Conservation (phyloP, 2,888 invertebrate species). For the Nysson spinosus region DNA sequence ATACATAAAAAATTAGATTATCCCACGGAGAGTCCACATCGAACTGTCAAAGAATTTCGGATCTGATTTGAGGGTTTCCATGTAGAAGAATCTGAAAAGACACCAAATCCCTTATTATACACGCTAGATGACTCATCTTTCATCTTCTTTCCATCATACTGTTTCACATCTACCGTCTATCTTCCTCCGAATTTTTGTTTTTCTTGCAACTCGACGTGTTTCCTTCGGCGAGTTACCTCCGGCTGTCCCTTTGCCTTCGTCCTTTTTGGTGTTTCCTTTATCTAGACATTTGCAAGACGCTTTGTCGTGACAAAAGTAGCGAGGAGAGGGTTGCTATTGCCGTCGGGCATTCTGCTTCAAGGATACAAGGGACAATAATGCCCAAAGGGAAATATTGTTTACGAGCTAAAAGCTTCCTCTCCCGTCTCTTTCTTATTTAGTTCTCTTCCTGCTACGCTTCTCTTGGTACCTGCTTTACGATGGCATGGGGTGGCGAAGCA, state of each 20-base stretch:
- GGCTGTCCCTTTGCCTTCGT: neutral
- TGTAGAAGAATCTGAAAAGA: too few relatives aligned
- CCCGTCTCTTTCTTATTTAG: neutral
- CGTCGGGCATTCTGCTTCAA: too few relatives aligned
- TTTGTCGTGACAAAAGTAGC: slow-evolving; percentile 10
- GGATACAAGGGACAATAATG: slow-evolving; percentile 22
- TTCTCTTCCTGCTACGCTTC: neutral
- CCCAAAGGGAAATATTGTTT: slow-evolving; percentile 41
- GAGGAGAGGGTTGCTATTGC: neutral
- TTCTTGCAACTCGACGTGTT: neutral
- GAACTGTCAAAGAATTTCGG: too few relatives aligned
- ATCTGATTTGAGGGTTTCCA: too few relatives aligned
- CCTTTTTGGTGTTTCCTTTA: neutral
- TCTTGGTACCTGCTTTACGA: neutral
- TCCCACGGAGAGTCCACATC: too few relatives aligned
- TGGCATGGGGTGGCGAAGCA: too few relatives aligned
- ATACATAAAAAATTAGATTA: neutral
- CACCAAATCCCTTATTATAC: too few relatives aligned
- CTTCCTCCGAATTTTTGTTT: neutral
- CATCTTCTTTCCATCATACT: too few relatives aligned
- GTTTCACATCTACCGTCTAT: too few relatives aligned
- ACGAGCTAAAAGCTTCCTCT: slow-evolving; percentile 18
- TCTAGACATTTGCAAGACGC: slow-evolving; percentile 3
- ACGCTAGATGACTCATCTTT: too few relatives aligned
- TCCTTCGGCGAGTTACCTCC: neutral